Evolutionary conservation across 2,888 invertebrate genomes (phyloP).

Genomic region (Frankliniella fusca): DNA sequence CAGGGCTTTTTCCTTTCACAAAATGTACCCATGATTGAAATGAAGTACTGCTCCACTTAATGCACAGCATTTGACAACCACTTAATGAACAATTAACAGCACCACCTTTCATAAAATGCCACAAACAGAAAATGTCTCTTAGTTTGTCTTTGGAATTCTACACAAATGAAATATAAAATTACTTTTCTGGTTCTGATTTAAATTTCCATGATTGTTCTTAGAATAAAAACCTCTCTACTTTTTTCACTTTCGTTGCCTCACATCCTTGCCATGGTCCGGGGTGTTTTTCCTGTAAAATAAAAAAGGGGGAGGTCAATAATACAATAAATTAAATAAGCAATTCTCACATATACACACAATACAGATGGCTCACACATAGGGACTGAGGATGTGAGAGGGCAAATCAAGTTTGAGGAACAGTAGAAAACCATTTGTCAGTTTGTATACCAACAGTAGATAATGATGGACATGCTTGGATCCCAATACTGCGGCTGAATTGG

Average conservation of each 20-base stretch:
- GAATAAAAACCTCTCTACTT: not conserved
- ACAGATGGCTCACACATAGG: not conserved
- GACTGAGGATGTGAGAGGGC: not conserved
- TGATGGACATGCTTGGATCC: not conserved
- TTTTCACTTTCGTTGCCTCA: constrained; percentile 44
- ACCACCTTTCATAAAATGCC: not conserved
- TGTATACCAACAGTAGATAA: not conserved
- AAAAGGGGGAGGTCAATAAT: constrained; percentile 18
- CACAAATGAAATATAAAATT: too few relatives aligned
- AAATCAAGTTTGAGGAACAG: not conserved
- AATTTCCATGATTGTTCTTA: not conserved
- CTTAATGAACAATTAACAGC: not conserved
- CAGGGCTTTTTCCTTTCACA: not conserved
- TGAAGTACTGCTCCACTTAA: not conserved
- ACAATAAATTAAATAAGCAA: not conserved
- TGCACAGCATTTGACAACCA: not conserved
- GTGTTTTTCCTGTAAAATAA: constrained; percentile 44
- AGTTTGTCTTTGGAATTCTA: not conserved
- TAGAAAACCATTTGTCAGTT: not conserved
- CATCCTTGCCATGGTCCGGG: constrained; percentile 44
- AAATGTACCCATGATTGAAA: not conserved
- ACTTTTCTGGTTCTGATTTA: too few relatives aligned
- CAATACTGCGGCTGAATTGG: not conserved
- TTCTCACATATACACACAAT: not conserved
- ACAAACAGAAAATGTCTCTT: not conserved